Percentiles rank a stretch among this genome's conserved stretches.
These are phyloP conservation scores for Macrostomum cliftonense DNA, from an alignment of 2,888 invertebrate genomes.

Conservation along the genomic window DNA sequence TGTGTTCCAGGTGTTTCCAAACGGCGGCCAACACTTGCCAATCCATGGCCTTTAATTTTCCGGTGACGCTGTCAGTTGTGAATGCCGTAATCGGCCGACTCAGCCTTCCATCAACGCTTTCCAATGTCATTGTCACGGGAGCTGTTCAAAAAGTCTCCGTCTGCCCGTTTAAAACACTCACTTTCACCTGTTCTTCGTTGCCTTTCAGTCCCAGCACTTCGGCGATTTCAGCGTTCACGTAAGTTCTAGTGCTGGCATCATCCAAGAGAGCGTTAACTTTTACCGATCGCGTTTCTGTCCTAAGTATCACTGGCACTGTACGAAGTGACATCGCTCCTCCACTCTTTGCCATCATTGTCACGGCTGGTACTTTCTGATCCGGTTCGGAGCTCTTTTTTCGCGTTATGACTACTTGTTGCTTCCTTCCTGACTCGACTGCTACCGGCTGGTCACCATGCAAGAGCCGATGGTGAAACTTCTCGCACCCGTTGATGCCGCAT, in stretches of 20 bases:
- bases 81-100: constrained; percentile 2
- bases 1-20: constrained; percentile 2
- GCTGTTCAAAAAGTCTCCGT: no score
- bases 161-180: constrained; percentile 7
- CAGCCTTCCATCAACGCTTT: constrained; percentile 7
- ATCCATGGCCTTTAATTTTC: background rate
- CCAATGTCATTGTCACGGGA: background rate
- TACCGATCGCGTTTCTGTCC: no score
- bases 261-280: constrained; percentile 2
- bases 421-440: background rate
- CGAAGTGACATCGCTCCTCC: background rate
- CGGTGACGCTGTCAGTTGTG: constrained; percentile 3
- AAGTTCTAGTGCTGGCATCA: constrained; percentile 5
- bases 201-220: background rate
- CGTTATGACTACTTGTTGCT: background rate
- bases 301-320: no score
- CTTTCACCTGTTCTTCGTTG: background rate
- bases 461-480: constrained; percentile 6
- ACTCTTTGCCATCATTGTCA: background rate
- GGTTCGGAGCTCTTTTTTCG: background rate
- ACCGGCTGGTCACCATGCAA: background rate
- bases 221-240: constrained; percentile 3
- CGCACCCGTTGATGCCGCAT: constrained; percentile 6
- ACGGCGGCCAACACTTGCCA: background rate
- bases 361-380: background rate